A percentile compares a stretch with the other conserved stretches of the same genome.
phyloP scores from a whole-genome alignment of 2,113 vertebrate species.

The Bostrychus sinensis region DNA sequence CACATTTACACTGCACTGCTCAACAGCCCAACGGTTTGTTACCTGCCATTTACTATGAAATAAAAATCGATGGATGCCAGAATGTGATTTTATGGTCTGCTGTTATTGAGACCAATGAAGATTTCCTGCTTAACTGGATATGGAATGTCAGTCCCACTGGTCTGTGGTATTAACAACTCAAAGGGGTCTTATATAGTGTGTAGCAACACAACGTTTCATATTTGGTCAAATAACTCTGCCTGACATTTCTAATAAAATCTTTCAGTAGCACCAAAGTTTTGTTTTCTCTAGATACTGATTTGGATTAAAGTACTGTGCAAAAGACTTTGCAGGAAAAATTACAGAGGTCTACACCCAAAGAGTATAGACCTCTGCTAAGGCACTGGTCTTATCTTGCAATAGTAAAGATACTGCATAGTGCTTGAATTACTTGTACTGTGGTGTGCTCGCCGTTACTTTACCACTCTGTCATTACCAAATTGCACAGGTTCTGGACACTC shows the following conservation, averaged over 20 bases:
- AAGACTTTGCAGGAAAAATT: no score
- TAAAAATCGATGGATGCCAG: constrained; percentile 80
- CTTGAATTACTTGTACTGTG: constrained; percentile 34
- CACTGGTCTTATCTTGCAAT: no score
- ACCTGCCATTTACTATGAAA: constrained; percentile 84
- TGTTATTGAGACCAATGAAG: constrained; percentile 69
- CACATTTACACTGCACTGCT: constrained; percentile 70
- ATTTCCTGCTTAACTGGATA: constrained; percentile 68
- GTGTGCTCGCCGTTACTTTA: constrained; percentile 17
- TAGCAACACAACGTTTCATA: constrained; percentile 12
- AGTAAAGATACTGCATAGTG: no score
- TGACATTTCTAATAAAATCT: constrained; percentile 34
- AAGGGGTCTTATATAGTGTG: constrained; percentile 9
- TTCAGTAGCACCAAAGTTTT: constrained; percentile 25
- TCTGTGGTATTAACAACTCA: constrained; percentile 24
- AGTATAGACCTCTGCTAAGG: no score
- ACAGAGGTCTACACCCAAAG: no score
- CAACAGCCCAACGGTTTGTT: constrained; percentile 74
- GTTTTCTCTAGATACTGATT: constrained; percentile 18
- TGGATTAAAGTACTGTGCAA: constrained; percentile 32
- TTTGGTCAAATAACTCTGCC: constrained; percentile 24
- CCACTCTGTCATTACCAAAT: constrained; percentile 54
- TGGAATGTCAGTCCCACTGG: constrained; percentile 65
- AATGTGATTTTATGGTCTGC: constrained; percentile 70
- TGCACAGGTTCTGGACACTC: constrained; percentile 40